phyloP scores from a whole-genome alignment of 2,888 invertebrate genomes.

The Yponomeuta cagnagella region DNA sequence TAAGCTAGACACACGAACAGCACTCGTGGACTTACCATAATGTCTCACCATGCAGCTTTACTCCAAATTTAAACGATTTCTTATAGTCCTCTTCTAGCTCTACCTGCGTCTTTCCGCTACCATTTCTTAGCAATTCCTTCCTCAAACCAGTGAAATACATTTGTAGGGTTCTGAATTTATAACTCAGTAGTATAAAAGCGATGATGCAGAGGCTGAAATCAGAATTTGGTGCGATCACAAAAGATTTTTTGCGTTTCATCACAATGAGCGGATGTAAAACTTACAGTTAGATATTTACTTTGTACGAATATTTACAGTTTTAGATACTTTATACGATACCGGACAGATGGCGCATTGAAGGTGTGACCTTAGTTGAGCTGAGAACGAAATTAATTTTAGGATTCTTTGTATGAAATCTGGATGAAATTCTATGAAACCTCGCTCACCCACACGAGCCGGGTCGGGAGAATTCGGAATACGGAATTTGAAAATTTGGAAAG shows the following conservation, averaged over 20 bases:
- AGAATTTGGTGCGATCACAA: background rate
- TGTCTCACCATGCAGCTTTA: slow-evolving; percentile 44
- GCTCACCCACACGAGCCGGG: too few species aligned
- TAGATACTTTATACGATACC: too few species aligned
- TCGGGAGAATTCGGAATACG: too few species aligned
- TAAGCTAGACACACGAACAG: too few species aligned
- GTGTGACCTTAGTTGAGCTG: too few species aligned
- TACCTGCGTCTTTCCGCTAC: slow-evolving; percentile 20
- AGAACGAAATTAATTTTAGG: too few species aligned
- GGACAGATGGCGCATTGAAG: too few species aligned
- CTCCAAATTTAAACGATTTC: slow-evolving; percentile 38
- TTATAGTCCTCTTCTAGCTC: slow-evolving; percentile 32
- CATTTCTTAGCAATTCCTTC: slow-evolving; percentile 26
- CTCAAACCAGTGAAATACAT: slow-evolving; percentile 36
- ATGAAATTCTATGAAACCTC: too few species aligned
- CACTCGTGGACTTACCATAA: slow-evolving; percentile 35
- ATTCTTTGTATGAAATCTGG: too few species aligned
- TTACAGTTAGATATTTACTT: background rate
- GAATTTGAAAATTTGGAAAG: too few species aligned
- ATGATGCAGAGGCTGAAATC: slow-evolving; percentile 31
- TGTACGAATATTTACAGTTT: too few species aligned
- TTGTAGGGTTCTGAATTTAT: slow-evolving; percentile 41
- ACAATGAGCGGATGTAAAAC: background rate
- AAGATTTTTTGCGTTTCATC: background rate
- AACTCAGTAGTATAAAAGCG: slow-evolving; percentile 35